Conservation (phyloP, 2,888 invertebrate species). For the Catocala sponsa region DNA sequence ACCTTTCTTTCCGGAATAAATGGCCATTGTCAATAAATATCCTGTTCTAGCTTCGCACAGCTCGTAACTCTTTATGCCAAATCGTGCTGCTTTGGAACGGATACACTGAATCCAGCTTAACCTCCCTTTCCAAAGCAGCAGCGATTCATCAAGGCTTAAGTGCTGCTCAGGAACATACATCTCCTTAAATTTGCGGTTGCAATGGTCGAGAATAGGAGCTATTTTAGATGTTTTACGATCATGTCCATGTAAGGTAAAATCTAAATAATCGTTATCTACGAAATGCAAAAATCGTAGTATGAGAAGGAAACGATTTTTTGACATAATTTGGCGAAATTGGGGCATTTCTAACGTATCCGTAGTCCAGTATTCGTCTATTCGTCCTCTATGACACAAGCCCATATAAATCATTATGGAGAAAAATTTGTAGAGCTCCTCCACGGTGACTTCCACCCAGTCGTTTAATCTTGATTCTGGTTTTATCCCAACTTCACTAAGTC, state of each 20-base stretch:
- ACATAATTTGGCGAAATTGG: constrained; percentile 19
- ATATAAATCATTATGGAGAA: constrained; percentile 30
- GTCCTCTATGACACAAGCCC: constrained; percentile 22
- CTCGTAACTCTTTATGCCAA: constrained; percentile 36
- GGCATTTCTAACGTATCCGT: constrained; percentile 23
- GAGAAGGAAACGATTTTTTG: constrained; percentile 12
- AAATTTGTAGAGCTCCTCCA: constrained; percentile 27
- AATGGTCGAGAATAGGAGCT: not conserved
- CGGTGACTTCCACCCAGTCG: constrained; percentile 31
- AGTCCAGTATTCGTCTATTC: constrained; percentile 20
- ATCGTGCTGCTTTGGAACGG: constrained; percentile 11
- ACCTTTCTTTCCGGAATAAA: constrained; percentile 7
- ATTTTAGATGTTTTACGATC: constrained; percentile 12
- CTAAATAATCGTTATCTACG: constrained; percentile 5
- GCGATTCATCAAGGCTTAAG: constrained; percentile 33
- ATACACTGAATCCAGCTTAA: constrained; percentile 37
- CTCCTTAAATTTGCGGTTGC: constrained; percentile 6
- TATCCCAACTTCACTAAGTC: not conserved
- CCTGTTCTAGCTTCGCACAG: constrained; percentile 28
- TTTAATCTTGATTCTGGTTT: constrained; percentile 19
- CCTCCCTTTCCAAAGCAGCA: constrained; percentile 31
- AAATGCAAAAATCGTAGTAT: constrained; percentile 22
- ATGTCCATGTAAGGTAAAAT: not conserved
- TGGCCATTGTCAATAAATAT: constrained; percentile 10
- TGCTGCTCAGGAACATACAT: constrained; percentile 17